Conservation (phyloP, 2,888 invertebrate species). For the Nemotelus nigrinus region DNA sequence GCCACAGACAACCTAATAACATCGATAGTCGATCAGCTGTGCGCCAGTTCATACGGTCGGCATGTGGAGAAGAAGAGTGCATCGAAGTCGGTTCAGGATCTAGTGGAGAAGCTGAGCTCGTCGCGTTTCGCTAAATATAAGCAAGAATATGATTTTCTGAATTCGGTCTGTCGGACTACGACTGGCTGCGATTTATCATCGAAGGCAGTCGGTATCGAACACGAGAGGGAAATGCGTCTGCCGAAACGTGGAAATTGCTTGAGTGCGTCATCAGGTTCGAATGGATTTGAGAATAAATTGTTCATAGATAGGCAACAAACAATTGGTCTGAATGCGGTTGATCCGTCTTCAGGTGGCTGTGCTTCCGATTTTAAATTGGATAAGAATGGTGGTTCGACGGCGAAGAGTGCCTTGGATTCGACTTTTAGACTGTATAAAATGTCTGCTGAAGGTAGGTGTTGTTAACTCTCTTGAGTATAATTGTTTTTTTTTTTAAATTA, state of each 20-base stretch:
- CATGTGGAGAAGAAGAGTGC: conserved; percentile 42
- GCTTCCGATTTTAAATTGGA: conserved; percentile 51
- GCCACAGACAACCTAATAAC: conserved; percentile 45
- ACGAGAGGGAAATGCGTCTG: conserved; percentile 47
- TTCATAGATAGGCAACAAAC: conserved; percentile 52
- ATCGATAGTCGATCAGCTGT: conserved; percentile 49
- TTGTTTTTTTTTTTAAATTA: background rate
- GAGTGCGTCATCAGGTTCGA: conserved; percentile 26
- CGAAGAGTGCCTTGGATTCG: conserved; percentile 51
- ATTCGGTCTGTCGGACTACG: background rate
- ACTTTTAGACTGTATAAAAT: conserved; percentile 52
- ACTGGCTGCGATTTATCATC: conserved; percentile 32
- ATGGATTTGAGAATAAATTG: conserved; percentile 52
- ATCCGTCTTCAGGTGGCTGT: conserved; percentile 40
- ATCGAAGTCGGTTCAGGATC: conserved; percentile 52
- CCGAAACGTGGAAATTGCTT: conserved; percentile 46
- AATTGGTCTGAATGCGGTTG: conserved; percentile 48
- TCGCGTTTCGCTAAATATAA: conserved; percentile 38
- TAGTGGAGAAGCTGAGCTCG: conserved; percentile 50
- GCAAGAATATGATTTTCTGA: conserved; percentile 26
- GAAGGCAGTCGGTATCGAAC: conserved; percentile 42
- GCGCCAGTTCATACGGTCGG: conserved; percentile 18
- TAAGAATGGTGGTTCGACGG: conserved; percentile 43
- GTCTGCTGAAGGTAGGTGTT: conserved; percentile 51
- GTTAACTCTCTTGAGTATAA: too few relatives aligned